Percentiles rank a stretch among this genome's conserved stretches.
Evolutionary conservation across 1,140 invertebrate genomes (phyloP).

Genomic region (Drosophila yakuba): DNA sequence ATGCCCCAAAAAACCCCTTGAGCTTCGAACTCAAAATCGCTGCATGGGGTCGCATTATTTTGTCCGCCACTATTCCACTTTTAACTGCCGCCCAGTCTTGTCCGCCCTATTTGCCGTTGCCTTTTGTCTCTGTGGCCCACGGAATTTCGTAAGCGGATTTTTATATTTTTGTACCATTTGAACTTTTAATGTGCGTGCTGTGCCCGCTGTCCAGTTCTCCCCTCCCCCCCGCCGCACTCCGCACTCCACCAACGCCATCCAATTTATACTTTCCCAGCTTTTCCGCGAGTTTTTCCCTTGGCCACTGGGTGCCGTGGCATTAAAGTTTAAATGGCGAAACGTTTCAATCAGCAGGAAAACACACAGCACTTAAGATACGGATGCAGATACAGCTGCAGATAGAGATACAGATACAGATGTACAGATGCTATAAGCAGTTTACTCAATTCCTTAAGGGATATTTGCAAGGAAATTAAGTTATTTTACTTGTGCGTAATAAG

Average conservation of each 20-base stretch:
- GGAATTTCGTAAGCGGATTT: constrained; percentile 74
- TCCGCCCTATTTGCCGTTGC: constrained; percentile 35
- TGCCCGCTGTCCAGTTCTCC: constrained; percentile 34
- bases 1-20: not conserved
- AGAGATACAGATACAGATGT: too few species aligned
- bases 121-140: constrained; percentile 57
- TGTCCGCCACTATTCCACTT: constrained; percentile 28
- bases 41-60: constrained; percentile 30
- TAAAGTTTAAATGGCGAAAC: constrained; percentile 73
- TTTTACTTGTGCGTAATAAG: too few species aligned
- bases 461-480: too few species aligned
- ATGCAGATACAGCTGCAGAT: not conserved
- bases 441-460: too few species aligned
- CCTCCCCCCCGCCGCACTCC: not conserved
- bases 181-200: constrained; percentile 79
- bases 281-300: constrained; percentile 1
- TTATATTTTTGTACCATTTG: constrained; percentile 66
- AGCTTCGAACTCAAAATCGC: not conserved
- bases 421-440: too few species aligned
- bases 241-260: constrained; percentile 5
- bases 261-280: constrained; percentile 54
- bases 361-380: constrained; percentile 6
- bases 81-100: constrained; percentile 42
- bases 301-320: constrained; percentile 53
- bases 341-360: constrained; percentile 66